Percentiles rank a stretch among this genome's conserved stretches.
phyloP scores from a whole-genome alignment of 2,888 invertebrate genomes.

The Thera obeliscata region DNA sequence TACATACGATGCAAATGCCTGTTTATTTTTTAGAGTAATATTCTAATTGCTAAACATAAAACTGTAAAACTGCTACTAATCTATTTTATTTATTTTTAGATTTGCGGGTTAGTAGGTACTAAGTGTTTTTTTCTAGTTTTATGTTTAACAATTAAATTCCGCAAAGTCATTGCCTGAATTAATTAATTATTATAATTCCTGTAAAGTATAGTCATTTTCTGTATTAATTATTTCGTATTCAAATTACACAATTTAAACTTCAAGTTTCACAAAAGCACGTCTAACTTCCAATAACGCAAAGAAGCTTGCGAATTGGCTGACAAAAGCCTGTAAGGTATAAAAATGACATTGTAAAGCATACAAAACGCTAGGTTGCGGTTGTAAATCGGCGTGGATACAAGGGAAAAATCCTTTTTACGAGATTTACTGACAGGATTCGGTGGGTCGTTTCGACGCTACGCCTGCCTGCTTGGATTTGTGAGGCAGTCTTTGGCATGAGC shows the following conservation, averaged over 20 bases:
- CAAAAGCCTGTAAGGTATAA: conserved; percentile 37
- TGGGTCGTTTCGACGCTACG: conserved; percentile 61
- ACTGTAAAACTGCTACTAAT: too few species aligned
- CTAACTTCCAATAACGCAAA: conserved; percentile 10
- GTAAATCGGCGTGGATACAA: conserved; percentile 77
- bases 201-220: too few species aligned
- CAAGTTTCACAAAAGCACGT: neutral
- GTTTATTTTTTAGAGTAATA: too few species aligned
- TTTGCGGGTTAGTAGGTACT: too few species aligned
- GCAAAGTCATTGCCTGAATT: too few species aligned
- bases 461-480: conserved; percentile 60
- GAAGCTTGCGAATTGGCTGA: conserved; percentile 26
- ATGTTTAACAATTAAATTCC: too few species aligned
- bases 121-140: too few species aligned
- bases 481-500: conserved; percentile 17
- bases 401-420: conserved; percentile 78
- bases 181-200: too few species aligned
- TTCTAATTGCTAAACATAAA: too few species aligned
- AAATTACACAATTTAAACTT: neutral
- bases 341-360: conserved; percentile 55
- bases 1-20: too few species aligned
- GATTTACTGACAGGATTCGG: conserved; percentile 77
- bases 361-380: conserved; percentile 61
- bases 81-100: too few species aligned
- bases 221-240: too few species aligned